Evolutionary conservation across 2,797 vertebrate genomes (phyloP).

Genomic region (Psittacula derbiana): DNA sequence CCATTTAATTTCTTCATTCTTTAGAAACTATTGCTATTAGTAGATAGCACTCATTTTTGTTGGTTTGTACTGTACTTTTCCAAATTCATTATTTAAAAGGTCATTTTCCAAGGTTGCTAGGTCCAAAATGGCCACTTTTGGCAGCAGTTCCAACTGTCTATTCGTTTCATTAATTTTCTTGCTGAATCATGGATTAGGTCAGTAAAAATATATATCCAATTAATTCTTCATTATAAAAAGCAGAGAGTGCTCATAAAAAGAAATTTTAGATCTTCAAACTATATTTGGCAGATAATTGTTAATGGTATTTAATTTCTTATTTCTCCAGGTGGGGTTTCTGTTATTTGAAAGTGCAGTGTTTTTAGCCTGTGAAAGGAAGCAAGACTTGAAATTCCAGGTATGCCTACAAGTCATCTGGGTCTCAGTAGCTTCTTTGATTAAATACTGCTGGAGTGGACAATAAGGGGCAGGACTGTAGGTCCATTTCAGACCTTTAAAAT

Average conservation of each 20-base stretch:
- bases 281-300: slow-evolving; percentile 14
- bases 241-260: neutral
- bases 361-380: neutral
- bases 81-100: slow-evolving; percentile 32
- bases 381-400: slow-evolving; percentile 1
- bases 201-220: slow-evolving; percentile 45
- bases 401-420: neutral
- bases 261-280: slow-evolving; percentile 16
- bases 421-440: neutral
- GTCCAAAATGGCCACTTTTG: slow-evolving; percentile 30
- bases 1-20: neutral
- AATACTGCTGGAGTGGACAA: neutral
- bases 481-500: neutral
- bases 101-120: slow-evolving; percentile 36
- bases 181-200: slow-evolving; percentile 39
- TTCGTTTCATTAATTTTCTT: slow-evolving; percentile 57
- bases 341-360: neutral
- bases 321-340: neutral
- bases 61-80: neutral
- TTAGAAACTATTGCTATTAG: neutral
- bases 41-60: neutral
- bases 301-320: neutral
- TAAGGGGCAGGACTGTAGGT: neutral
- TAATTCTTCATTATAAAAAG: slow-evolving; percentile 38
- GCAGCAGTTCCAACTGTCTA: slow-evolving; percentile 18